Evolutionary conservation across 2,888 invertebrate species (phyloP), one percentile per base, ranked within the genome.

Genomic region (Idaea dimidiata): DNA sequence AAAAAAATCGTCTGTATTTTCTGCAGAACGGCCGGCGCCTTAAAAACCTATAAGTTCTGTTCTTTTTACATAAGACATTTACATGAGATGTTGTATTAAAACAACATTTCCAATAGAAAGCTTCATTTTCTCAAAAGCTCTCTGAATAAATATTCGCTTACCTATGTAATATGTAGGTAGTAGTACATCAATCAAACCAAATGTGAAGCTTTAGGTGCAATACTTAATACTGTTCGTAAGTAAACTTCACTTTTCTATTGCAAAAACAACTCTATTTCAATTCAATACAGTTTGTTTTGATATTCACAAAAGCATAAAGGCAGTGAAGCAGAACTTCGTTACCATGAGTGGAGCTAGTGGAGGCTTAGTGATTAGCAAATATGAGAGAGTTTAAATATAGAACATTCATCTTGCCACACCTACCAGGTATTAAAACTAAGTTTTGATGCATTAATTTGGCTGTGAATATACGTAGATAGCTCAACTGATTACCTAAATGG

Each of bases 141-240:
- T 63, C 65, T 64, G 66, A 71, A 71, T 70, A 67, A 70, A 67
- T 69, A 67, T 65, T 66, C 68, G 56, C 68, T 69, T 64, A 64
- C 63, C 62, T 60, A 62, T 62, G 63, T 68, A 69, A 17, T 18
- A 56, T 55, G 62, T 24, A 24, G 24, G 24, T 24, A 5, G 24
- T 24, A 5, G 24, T 62, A 70, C 73, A 78, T 78, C 75, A 75
- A 78, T 78, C 78, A 78, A 72, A 70, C 62, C 64, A 64, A 69
- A 66, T 59, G 59, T 67, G 63, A 65, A 62, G 59, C 17, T 56
- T 62, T 66, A 62, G 59, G 56, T 56, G 56, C 56, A 56, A 58
- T 66, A 69, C 61, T 55, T 16, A 59, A 53, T 31, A 58, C 63
- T 59, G 53, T 43, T 10, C 10, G 43, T 43, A 58, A 56, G 62